These are phyloP conservation scores for Lophura nycthemera DNA, from an alignment of 2,113 vertebrate species.

Conservation along the genomic window DNA sequence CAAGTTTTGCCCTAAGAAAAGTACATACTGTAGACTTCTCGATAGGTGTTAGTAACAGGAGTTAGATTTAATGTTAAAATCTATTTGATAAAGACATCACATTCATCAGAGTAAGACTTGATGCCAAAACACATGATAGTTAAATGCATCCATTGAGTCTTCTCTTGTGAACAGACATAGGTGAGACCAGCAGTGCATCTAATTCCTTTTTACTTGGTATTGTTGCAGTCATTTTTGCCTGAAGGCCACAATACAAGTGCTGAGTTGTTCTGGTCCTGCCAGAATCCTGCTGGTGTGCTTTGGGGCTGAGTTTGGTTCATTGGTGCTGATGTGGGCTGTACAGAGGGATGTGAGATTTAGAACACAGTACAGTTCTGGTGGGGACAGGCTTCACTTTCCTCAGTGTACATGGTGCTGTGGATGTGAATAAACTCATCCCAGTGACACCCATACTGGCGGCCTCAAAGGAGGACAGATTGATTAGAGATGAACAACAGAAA, in stretches of 20 bases:
- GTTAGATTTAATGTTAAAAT: not conserved
- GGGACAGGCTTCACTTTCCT: not conserved
- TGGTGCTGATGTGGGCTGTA: too few species aligned
- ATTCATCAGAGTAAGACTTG: not conserved
- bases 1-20: not conserved
- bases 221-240: not conserved
- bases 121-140: not conserved
- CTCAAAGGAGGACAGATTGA: not conserved
- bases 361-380: not conserved
- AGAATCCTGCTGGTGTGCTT: not conserved
- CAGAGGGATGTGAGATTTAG: too few species aligned
- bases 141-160: not conserved
- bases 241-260: not conserved
- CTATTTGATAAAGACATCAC: not conserved
- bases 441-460: not conserved
- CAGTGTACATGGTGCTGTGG: not conserved
- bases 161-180: not conserved
- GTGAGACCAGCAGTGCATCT: not conserved
- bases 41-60: not conserved
- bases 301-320: accelerated
- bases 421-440: not conserved
- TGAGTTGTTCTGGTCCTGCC: not conserved
- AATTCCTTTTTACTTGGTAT: not conserved
- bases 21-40: not conserved
- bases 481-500: not conserved